Percentiles rank a stretch among this genome's conserved stretches.
Evolutionary conservation across 2,113 vertebrate genomes (phyloP).

Genomic region (Calonectris borealis): DNA sequence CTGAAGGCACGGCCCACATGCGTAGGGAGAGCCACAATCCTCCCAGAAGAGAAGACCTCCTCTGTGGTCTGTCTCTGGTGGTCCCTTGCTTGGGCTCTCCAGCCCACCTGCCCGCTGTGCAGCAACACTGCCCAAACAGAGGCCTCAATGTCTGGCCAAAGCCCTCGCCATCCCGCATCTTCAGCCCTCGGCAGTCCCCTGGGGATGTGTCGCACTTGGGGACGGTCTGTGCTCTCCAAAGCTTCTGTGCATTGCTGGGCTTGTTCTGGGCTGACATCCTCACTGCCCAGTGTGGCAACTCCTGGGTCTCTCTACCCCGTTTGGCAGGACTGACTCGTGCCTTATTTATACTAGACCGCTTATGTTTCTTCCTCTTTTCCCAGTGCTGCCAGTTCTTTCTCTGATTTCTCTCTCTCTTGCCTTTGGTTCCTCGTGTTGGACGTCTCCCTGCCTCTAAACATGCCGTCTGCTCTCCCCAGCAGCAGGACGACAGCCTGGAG

Average conservation of each 20-base stretch:
- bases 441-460: not conserved
- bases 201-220: accelerated
- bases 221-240: not conserved
- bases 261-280: not conserved
- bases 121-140: not conserved
- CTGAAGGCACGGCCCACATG: not conserved
- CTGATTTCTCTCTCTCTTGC: constrained; percentile 6
- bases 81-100: not conserved
- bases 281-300: accelerated
- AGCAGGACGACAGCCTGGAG: constrained; percentile 92
- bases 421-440: not conserved
- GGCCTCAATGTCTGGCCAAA: not conserved
- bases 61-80: not conserved
- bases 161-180: accelerated
- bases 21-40: not conserved
- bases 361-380: not conserved
- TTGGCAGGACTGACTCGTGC: not conserved
- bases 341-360: not conserved
- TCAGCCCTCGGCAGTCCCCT: not conserved
- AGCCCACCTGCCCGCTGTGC: not conserved
- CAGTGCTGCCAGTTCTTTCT: not conserved
- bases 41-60: not conserved
- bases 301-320: not conserved
- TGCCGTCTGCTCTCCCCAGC: constrained; percentile 36
- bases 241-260: not conserved